phyloP scores from a whole-genome alignment of 2,113 vertebrate species.

The Pseudopipra pipra region DNA sequence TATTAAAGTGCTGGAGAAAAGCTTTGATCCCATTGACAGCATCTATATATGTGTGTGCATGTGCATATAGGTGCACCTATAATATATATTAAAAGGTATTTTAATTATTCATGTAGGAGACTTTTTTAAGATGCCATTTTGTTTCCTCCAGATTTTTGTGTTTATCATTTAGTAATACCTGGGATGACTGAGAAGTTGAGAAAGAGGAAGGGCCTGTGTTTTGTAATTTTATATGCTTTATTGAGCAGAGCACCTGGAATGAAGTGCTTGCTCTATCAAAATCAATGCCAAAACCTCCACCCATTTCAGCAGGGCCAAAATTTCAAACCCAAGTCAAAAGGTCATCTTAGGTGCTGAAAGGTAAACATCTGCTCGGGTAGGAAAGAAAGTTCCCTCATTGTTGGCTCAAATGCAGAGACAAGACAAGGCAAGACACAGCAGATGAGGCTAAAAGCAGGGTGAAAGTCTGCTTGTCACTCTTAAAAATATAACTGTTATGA shows the following conservation, averaged over 20 bases:
- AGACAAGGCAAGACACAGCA: constrained; percentile 9
- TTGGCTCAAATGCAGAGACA: neutral
- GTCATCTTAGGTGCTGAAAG: constrained; percentile 41
- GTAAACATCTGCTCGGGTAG: constrained; percentile 12
- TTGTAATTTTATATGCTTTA: constrained; percentile 42
- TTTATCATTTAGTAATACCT: constrained; percentile 6
- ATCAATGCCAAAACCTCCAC: constrained; percentile 46
- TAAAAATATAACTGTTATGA: neutral
- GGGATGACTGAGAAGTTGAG: constrained; percentile 29
- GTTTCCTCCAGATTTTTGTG: constrained; percentile 10
- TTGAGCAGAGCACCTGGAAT: constrained; percentile 47
- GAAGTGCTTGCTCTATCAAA: constrained; percentile 6
- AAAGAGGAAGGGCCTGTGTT: neutral
- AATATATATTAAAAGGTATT: constrained; percentile 18
- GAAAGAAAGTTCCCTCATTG: neutral
- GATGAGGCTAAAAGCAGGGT: neutral
- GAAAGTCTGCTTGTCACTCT: neutral
- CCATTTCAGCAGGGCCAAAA: constrained; percentile 25
- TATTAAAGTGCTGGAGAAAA: constrained; percentile 57
- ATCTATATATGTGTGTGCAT: neutral
- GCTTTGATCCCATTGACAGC: constrained; percentile 53
- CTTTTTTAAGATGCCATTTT: constrained; percentile 14
- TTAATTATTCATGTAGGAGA: neutral
- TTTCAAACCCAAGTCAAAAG: constrained; percentile 54
- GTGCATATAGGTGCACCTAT: constrained; percentile 2